A percentile compares a stretch with the other conserved stretches of the same genome.
These are phyloP conservation scores for Ibidorhyncha struthersii DNA, from an alignment of 2,113 vertebrate species.

Conservation along the genomic window DNA sequence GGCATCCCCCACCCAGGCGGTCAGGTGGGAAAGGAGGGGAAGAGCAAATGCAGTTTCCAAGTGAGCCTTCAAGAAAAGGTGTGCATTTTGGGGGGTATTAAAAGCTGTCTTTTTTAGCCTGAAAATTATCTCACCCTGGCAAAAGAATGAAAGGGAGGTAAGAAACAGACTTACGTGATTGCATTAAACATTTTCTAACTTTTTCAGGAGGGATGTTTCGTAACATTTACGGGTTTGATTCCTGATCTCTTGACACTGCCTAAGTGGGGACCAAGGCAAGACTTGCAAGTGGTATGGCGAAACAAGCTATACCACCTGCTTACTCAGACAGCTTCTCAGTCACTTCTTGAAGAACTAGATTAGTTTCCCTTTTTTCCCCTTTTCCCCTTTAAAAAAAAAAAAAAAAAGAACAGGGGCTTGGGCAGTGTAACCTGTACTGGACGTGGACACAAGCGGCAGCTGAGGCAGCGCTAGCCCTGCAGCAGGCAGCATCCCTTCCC, in stretches of 20 bases:
- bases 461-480: neutral
- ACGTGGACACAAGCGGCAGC: rapidly evolving
- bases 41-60: neutral
- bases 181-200: neutral
- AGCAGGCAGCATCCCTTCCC: neutral
- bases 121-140: neutral
- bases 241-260: neutral
- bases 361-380: neutral
- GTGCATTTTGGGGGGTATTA: neutral
- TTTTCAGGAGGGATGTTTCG: neutral
- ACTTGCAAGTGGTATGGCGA: neutral
- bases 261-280: neutral
- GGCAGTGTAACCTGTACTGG: rapidly evolving
- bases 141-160: neutral
- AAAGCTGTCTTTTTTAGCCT: neutral
- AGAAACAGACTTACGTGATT: neutral
- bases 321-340: neutral
- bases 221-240: neutral
- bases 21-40: neutral
- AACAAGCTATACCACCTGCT: neutral
- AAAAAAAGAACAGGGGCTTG: neutral
- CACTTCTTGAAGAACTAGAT: neutral
- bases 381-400: neutral
- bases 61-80: neutral
- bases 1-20: neutral